Evolutionary conservation across 1,140 invertebrate genomes (phyloP), one percentile per base, ranked within the genome.

Genomic region (Euwallacea similis): DNA sequence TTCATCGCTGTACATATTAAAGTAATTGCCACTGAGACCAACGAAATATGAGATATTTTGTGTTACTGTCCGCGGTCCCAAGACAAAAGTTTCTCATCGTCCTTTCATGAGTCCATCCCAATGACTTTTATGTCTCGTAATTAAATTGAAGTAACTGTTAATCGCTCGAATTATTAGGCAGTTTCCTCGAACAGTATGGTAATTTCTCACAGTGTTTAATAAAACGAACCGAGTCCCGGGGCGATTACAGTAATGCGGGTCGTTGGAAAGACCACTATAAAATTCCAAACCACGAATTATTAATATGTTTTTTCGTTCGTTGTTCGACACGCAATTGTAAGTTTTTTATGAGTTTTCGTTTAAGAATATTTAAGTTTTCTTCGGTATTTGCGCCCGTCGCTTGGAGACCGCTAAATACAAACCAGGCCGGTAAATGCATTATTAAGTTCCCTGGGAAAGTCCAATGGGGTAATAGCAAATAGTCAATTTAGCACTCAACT

Each of bases 311-410:
- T 33, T 33, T 33, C 16, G 60, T 43, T 63, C n/a, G 11, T 21
- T 63, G 44, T 60, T 41, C 47, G 60, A 46, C 60, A 63, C 60
- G 60, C 60, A 43, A 63, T 43, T n/a, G 9, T 63, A 16, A 63
- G 10, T 63, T 42, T 63, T 63, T 63, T 63, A 63, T 63, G 60
- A 63, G 60, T 44, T 46, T 63, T 63, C 60, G 60, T 47, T 63
- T 63, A 63, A 46, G 43, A 63, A 63, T 63, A 43, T 42, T 63
- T 63, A 44, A 63, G 60, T 63, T 63, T 42, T 50, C 42, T 44
- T 63, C 7, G 7, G 43, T 63, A 33, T 63, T 63, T 7, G 21
- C 21, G 21, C 21, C 21, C 21, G 21, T 33, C 21, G 21, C 21
- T 33, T 33, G 15, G 41, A 9, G 58, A 42, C 42, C 42, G 58